These are phyloP conservation scores for Harpagoxenus sublaevis DNA, from an alignment of 2,888 invertebrate species.

Conservation along the genomic window DNA sequence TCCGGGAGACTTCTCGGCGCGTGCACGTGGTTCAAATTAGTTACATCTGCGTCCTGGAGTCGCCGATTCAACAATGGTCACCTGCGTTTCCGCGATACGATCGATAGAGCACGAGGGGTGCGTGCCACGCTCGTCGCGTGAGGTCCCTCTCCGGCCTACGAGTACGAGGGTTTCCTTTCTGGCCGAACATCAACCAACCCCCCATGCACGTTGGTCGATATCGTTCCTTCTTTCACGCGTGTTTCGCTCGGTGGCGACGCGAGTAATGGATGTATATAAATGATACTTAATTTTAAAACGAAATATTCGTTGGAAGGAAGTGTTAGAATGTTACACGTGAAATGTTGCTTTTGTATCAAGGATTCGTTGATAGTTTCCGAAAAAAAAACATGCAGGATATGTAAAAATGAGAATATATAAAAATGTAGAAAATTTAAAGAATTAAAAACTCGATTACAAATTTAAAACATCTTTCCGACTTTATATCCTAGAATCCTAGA, in stretches of 20 bases:
- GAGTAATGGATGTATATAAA: not conserved
- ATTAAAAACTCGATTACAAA: not conserved
- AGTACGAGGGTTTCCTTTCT: slow-evolving; percentile 31
- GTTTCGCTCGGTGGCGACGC: not conserved
- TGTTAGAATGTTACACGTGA: not conserved
- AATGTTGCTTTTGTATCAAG: not conserved
- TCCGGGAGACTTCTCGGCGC: not conserved
- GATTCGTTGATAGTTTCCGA: not conserved
- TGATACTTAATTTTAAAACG: not conserved
- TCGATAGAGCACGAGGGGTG: slow-evolving; percentile 41
- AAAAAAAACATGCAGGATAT: not conserved
- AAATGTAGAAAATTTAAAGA: not conserved
- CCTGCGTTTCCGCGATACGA: slow-evolving; percentile 46
- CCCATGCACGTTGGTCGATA: slow-evolving; percentile 31
- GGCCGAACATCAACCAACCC: slow-evolving; percentile 17
- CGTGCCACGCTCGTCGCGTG: slow-evolving; percentile 35
- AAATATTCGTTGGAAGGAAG: not conserved
- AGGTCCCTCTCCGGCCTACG: slow-evolving; percentile 5
- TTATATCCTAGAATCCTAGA: not conserved
- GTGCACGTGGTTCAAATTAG: not conserved
- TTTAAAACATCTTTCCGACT: not conserved
- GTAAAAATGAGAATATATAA: not conserved
- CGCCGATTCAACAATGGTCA: slow-evolving; percentile 35
- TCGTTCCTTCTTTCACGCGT: not conserved
- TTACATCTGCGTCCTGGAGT: not conserved